phyloP scores from a whole-genome alignment of 2,888 invertebrate genomes.

The Congeria kusceri region DNA sequence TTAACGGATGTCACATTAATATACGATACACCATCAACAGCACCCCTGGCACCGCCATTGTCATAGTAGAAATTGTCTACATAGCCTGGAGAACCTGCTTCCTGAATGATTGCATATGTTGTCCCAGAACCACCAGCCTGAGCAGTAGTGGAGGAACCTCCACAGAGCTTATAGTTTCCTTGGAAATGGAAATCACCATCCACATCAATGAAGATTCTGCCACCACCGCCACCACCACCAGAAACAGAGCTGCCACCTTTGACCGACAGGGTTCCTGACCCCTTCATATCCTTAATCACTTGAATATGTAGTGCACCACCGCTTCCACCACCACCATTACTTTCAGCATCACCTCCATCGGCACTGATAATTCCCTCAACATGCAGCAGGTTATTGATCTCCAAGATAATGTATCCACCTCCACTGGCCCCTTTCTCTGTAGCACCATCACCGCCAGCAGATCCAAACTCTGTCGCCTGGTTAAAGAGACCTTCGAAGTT shows the following conservation, averaged over 20 bases:
- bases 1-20: conserved; percentile 50
- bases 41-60: conserved; percentile 55
- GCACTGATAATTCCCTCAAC: conserved; percentile 71
- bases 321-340: conserved; percentile 70
- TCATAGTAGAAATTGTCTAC: conserved; percentile 49
- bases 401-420: conserved; percentile 63
- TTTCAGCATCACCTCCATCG: conserved; percentile 61
- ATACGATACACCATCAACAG: conserved; percentile 52
- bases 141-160: conserved; percentile 62
- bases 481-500: conserved; percentile 59
- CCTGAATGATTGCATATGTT: conserved; percentile 54
- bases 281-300: conserved; percentile 54
- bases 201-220: conserved; percentile 64
- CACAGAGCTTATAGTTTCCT: conserved; percentile 62
- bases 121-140: conserved; percentile 75
- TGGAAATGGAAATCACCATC: conserved; percentile 65
- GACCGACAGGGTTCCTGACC: conserved; percentile 64
- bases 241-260: conserved; percentile 63
- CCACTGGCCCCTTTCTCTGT: conserved; percentile 62
- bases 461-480: conserved; percentile 61
- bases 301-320: conserved; percentile 66
- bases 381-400: conserved; percentile 45
- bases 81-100: conserved; percentile 48
- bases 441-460: conserved; percentile 66
- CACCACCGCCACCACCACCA: conserved; percentile 75